phyloP scores from a whole-genome alignment of 1,140 invertebrate genomes.

The Sesamia nonagrioides region DNA sequence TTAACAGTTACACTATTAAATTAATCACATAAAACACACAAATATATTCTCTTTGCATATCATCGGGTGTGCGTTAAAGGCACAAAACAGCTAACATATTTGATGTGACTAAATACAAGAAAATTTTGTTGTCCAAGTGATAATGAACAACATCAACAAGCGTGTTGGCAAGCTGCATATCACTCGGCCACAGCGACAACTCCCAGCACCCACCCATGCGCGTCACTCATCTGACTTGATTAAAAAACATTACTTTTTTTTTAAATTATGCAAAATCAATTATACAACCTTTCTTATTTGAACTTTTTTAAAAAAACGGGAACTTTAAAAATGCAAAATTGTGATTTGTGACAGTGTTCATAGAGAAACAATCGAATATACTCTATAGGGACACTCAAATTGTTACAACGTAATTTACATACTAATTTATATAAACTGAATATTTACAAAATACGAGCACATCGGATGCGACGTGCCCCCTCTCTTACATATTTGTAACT shows the following conservation, averaged over 20 bases:
- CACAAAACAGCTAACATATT: conserved; percentile 19
- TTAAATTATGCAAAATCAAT: conserved; percentile 77
- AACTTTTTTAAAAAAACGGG: conserved; percentile 70
- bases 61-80: conserved; percentile 7
- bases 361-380: conserved; percentile 81
- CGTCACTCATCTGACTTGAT: conserved; percentile 71
- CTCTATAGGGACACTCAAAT: conserved; percentile 82
- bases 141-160: conserved; percentile 11
- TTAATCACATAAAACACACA: conserved; percentile 31
- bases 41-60: conserved; percentile 39
- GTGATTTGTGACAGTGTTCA: conserved; percentile 87
- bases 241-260: conserved; percentile 66
- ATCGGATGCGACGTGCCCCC: conserved; percentile 74
- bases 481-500: conserved; percentile 83
- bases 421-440: conserved; percentile 85
- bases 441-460: conserved; percentile 87
- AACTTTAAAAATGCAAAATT: conserved; percentile 82
- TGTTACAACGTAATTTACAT: conserved; percentile 87
- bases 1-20: conserved; percentile 43
- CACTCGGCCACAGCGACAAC: conserved; percentile 61
- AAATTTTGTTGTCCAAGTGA: conserved; percentile 21
- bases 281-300: conserved; percentile 77
- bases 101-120: conserved; percentile 13
- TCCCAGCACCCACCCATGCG: conserved; percentile 74
- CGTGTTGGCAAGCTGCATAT: conserved; percentile 40